Percentiles rank a stretch among this genome's conserved stretches.
Evolutionary conservation across 2,113 vertebrate species (phyloP).

Genomic region (Channa argus): DNA sequence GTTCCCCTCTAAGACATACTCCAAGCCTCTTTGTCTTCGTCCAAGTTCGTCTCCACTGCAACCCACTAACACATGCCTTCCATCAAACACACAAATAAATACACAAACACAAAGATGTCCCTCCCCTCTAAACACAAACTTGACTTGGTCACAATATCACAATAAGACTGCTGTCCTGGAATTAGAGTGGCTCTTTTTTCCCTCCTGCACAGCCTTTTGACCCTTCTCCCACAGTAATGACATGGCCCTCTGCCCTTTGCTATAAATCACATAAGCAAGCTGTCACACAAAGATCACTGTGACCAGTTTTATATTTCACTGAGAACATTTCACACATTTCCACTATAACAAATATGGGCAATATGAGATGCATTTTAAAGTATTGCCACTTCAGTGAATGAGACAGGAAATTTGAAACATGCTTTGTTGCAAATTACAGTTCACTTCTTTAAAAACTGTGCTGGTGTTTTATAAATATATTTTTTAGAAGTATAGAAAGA

Average conservation of each 20-base stretch:
- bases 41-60: neutral
- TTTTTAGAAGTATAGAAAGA: too few species aligned
- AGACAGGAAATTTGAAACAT: slow-evolving; percentile 12
- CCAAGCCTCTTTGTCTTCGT: slow-evolving; percentile 1
- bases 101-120: slow-evolving; percentile 51
- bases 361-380: slow-evolving; percentile 41
- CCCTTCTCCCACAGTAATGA: slow-evolving; percentile 59
- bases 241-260: slow-evolving; percentile 63
- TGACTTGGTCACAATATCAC: slow-evolving; percentile 68
- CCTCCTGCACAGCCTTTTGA: slow-evolving; percentile 30
- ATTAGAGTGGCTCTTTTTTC: slow-evolving; percentile 59
- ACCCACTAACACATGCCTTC: slow-evolving; percentile 25
- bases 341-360: slow-evolving; percentile 40
- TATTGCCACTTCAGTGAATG: slow-evolving; percentile 4
- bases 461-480: too few species aligned
- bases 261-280: slow-evolving; percentile 71
- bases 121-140: slow-evolving; percentile 68
- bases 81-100: slow-evolving; percentile 31
- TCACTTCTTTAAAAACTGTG: neutral
- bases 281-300: slow-evolving; percentile 65
- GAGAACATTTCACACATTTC: slow-evolving; percentile 66
- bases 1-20: slow-evolving; percentile 44
- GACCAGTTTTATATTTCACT: slow-evolving; percentile 72
- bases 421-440: slow-evolving; percentile 22
- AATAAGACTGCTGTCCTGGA: slow-evolving; percentile 62